phyloP scores from a whole-genome alignment of 2,113 vertebrate genomes.

The Lucifuga dentata region DNA sequence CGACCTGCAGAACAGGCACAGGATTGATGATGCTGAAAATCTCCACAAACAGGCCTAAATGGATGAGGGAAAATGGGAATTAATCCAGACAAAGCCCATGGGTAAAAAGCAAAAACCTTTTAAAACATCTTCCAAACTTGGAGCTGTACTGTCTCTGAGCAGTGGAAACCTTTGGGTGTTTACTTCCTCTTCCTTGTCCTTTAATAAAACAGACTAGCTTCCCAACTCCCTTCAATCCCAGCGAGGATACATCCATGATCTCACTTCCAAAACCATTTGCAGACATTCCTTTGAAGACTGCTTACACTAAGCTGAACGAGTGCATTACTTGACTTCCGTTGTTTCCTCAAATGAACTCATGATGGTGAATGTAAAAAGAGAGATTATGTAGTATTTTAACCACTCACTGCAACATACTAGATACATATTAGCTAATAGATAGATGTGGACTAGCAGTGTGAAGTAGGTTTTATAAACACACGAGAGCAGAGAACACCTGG shows the following conservation, averaged over 20 bases:
- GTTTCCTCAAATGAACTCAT: conserved; percentile 59
- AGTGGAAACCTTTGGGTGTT: conserved; percentile 27
- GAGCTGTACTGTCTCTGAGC: conserved; percentile 31
- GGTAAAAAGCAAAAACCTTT: conserved; percentile 49
- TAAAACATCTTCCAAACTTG: conserved; percentile 37
- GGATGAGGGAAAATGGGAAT: conserved; percentile 67
- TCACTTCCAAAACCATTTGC: conserved; percentile 53
- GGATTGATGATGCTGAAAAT: conserved; percentile 53
- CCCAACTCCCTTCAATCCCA: conserved; percentile 43
- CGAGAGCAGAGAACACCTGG: conserved; percentile 50
- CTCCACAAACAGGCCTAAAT: conserved; percentile 58
- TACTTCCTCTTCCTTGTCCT: conserved; percentile 27
- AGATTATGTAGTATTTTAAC: conserved; percentile 8
- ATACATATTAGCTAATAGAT: conserved; percentile 38
- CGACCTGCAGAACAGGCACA: conserved; percentile 46
- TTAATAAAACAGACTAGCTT: conserved; percentile 55
- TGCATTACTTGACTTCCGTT: conserved; percentile 11
- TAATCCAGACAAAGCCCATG: conserved; percentile 50
- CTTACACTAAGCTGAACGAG: conserved; percentile 4
- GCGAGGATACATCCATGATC: conserved; percentile 41
- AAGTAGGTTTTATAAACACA: conserved; percentile 65
- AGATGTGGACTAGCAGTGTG: conserved; percentile 49
- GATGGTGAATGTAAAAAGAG: conserved; percentile 19
- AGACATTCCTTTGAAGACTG: conserved; percentile 34
- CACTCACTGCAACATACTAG: neutral